phyloP scores from a whole-genome alignment of 2,797 vertebrate species.

The Euphonia xanthogaster region DNA sequence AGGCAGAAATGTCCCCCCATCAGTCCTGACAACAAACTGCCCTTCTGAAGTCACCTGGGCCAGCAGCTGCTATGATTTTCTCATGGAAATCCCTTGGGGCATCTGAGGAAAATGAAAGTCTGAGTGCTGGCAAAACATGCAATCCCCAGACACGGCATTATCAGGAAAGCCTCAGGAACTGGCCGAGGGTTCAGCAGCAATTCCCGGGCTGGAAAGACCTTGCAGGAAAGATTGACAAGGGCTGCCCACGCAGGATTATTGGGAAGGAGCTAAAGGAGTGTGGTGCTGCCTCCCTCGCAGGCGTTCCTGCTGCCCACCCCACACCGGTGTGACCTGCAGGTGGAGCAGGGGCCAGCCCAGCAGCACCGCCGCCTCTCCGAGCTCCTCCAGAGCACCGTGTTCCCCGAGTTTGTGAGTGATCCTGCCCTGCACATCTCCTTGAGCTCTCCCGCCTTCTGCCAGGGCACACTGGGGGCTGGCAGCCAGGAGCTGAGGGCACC shows the following conservation, averaged over 20 bases:
- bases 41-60: background rate
- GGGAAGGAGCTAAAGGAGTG: background rate
- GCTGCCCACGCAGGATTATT: background rate
- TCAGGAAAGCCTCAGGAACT: background rate
- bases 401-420: conserved; percentile 88
- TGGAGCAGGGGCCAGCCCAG: conserved; percentile 73
- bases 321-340: conserved; percentile 81
- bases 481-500: background rate
- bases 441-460: background rate
- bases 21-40: background rate
- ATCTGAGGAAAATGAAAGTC: background rate
- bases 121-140: background rate
- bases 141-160: background rate
- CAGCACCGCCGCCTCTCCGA: conserved; percentile 80
- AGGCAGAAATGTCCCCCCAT: background rate
- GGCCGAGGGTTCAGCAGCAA: background rate
- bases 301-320: conserved; percentile 79
- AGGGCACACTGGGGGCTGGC: background rate
- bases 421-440: background rate
- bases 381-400: conserved; percentile 78
- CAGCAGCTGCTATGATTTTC: background rate
- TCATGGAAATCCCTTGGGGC: background rate
- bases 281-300: conserved; percentile 64
- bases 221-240: background rate
- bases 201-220: background rate